Percentiles rank a stretch among this genome's conserved stretches.
phyloP scores from a whole-genome alignment of 2,888 invertebrate species.

The Pachymerium ferrugineum region DNA sequence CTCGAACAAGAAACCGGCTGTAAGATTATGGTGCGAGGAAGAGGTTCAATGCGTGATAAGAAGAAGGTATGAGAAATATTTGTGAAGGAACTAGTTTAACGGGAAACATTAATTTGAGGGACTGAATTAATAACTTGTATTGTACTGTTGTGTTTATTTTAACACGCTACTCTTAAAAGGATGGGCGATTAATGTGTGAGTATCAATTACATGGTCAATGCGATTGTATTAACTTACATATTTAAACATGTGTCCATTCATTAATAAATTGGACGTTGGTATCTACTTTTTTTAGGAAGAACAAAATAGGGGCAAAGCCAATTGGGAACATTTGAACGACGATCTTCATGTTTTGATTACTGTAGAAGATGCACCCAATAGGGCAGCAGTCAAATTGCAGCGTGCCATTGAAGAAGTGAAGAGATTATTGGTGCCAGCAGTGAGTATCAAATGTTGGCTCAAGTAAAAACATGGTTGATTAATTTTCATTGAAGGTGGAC shows the following conservation, averaged over 20 bases:
- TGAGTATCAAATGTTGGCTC: conserved; percentile 46
- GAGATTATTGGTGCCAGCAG: conserved; percentile 91
- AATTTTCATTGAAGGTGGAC: conserved; percentile 79
- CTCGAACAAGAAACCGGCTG: conserved; percentile 99
- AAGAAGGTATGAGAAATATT: conserved; percentile 88
- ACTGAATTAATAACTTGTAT: neutral
- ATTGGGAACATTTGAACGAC: conserved; percentile 99
- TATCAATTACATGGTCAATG: neutral
- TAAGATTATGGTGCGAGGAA: conserved; percentile 99
- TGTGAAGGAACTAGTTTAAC: no score
- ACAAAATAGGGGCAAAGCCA: conserved; percentile 97
- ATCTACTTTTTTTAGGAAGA: conserved; percentile 70
- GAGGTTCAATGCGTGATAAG: conserved; percentile 99
- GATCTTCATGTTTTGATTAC: conserved; percentile 97
- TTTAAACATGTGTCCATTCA: neutral
- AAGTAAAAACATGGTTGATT: neutral
- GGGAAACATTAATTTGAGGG: no score
- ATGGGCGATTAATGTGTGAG: conserved; percentile 1
- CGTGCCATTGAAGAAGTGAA: conserved; percentile 97
- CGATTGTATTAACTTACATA: neutral
- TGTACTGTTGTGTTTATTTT: neutral
- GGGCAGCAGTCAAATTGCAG: conserved; percentile 88
- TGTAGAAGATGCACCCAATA: conserved; percentile 96
- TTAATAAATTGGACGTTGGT: neutral
- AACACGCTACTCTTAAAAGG: neutral